A percentile compares a stretch with the other conserved stretches of the same genome.
phyloP scores from a whole-genome alignment of 2,113 vertebrate species.

The Serilophus lunatus region DNA sequence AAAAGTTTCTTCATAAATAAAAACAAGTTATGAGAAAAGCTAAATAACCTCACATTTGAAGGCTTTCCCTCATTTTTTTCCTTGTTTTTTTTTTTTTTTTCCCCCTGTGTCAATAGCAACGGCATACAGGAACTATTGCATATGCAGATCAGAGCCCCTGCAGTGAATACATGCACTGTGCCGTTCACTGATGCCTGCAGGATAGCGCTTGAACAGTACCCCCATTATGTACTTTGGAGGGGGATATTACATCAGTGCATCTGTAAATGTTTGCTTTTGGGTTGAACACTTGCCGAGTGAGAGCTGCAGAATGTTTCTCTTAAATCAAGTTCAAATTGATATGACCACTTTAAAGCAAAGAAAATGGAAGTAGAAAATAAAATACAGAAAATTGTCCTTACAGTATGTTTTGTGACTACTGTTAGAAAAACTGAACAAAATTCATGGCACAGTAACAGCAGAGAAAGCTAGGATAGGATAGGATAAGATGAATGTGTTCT shows the following conservation, averaged over 20 bases:
- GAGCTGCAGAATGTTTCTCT: background rate
- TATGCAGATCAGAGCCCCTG: constrained; percentile 36
- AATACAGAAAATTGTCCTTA: background rate
- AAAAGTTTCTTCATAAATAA: background rate
- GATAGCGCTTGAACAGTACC: background rate
- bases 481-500: background rate
- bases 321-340: constrained; percentile 34
- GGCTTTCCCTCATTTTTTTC: background rate
- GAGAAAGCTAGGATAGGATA: background rate
- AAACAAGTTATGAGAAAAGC: background rate
- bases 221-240: background rate
- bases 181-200: background rate
- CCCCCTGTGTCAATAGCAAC: background rate
- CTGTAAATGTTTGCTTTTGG: constrained; percentile 53
- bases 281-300: background rate
- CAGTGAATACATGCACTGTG: constrained; percentile 33
- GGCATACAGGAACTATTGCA: background rate
- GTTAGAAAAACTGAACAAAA: background rate
- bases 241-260: constrained; percentile 10
- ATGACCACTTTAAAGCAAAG: background rate
- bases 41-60: background rate
- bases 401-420: background rate
- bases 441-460: background rate
- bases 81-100: background rate
- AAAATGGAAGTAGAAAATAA: background rate